Evolutionary conservation across 2,113 vertebrate species (phyloP), one percentile per base, ranked within the genome.

Genomic region (Lophius piscatorius): DNA sequence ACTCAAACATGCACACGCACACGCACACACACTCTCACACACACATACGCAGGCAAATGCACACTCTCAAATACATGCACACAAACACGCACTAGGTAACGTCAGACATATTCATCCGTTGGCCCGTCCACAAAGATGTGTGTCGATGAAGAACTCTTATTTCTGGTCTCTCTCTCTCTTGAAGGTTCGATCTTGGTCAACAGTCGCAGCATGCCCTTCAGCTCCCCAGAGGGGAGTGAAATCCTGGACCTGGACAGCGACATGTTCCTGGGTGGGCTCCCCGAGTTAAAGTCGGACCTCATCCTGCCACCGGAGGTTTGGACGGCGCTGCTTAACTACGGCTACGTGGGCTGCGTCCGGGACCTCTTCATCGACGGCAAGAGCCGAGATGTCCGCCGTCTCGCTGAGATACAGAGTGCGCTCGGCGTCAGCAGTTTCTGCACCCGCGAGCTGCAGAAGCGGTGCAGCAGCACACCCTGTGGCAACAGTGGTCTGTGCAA

Each of bases 361-460:
- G 95, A 97, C 81, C 94, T 97, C 65, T 97, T 96, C 88, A 94
- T 97, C 1, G 94, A 97, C 0, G 95, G 95, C 3, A 94, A 94
- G 35, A 96, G 94, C 71, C 91, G 93, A 0, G 95, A 97, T 3
- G 93, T 97, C 2, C 91, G 94, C 0, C 88, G 92, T 1, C 82
- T 96, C 78, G 92, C 95, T 0, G 95, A 96, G 88, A 91, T 92
- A 1, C 93, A 94, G 84, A 94, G 90, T 0, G 84, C 88, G 0
- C 75, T 88, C 0, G 95, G 94, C 0, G 93, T 97, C 0, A 88
- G 92, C 74, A 94, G 93, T 6, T 95, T 95, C 83, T 97, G 95
- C 65, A 94, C 93, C n/a, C 92, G 95, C 0, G 95, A 97, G 68
- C 93, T 92, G 0, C 91, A 94, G 80, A 94, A 94, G 63, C 91